Evolutionary conservation across 2,888 invertebrate genomes (phyloP), one percentile per base, ranked within the genome.

Genomic region (Cryptosula pallasiana): DNA sequence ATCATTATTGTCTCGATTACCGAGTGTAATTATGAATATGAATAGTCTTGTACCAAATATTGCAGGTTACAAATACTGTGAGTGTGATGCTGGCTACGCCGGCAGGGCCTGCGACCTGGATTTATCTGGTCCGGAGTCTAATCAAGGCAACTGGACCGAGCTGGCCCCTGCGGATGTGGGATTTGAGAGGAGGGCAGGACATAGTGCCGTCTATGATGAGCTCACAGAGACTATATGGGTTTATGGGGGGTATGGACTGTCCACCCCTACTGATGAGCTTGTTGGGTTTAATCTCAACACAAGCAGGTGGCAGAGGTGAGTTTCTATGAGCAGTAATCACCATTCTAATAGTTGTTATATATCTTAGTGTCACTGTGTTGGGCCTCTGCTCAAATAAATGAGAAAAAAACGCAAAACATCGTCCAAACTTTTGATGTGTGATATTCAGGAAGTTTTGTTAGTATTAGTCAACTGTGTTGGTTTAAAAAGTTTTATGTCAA

Each of bases 211-310:
- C 35, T 95, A 93, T 83, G 88, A 94, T 35, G 89, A 90, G 78
- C 88, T 90, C 77, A 90, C 90, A 35, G 92, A 95, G 86, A 90
- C 92, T 76, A 87, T 96, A 3, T 96, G 93, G 86, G 90, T 95
- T 69, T 96, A 94, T 86, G 96, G 96, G 77, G 96, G 96, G 75
- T 94, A 92, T 86, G 91, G 94, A 88, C 89, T 96, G 73, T 95
- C 95, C 85, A 89, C 89, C 81, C 90, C 95, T 75, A 87, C 95
- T 72, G 91, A 91, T 75, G 88, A 89, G 80, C 86, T 91, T 73
- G 87, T 90, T 81, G 87, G 90, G 2, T 92, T 90, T 86, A 91
- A 91, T 81, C 92, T 95, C 86, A 88, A 76, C 1, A 77, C 75
- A n/a, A 84, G 80, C 72, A 72, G 73, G 16, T 85, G 86, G 85